Percentiles rank a stretch among this genome's conserved stretches.
Conservation (phyloP, 1,140 invertebrate genomes). For the Dryas iulia region DNA sequence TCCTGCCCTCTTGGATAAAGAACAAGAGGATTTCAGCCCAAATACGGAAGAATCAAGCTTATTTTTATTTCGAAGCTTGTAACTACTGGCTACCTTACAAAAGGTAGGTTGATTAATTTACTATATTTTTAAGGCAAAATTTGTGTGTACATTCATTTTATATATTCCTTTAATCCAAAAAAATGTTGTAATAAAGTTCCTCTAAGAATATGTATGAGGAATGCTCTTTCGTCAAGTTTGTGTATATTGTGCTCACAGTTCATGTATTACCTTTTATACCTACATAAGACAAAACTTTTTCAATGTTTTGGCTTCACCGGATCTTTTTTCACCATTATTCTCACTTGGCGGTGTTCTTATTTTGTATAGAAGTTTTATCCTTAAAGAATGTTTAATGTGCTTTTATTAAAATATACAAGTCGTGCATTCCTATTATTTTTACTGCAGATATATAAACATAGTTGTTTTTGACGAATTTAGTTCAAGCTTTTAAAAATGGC, state of each 20-base stretch:
- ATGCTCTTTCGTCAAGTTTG: slow-evolving; percentile 34
- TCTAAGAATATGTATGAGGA: no score
- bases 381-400: background rate
- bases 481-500: slow-evolving; percentile 12
- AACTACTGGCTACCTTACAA: slow-evolving; percentile 14
- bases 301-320: slow-evolving; percentile 59
- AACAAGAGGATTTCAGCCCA: slow-evolving; percentile 35
- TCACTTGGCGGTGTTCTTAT: background rate
- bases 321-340: slow-evolving; percentile 39
- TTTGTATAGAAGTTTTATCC: background rate
- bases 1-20: slow-evolving; percentile 48
- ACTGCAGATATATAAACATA: background rate
- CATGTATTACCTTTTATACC: slow-evolving; percentile 49
- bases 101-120: background rate
- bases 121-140: background rate
- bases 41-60: slow-evolving; percentile 20
- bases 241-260: slow-evolving; percentile 46
- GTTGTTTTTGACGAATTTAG: background rate
- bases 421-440: background rate
- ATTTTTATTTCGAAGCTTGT: slow-evolving; percentile 7
- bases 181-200: background rate
- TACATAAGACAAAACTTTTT: slow-evolving; percentile 64
- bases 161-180: background rate
- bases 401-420: background rate
- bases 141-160: background rate